phyloP scores from a whole-genome alignment of 2,113 vertebrate genomes.

The Chaetodon auriga region DNA sequence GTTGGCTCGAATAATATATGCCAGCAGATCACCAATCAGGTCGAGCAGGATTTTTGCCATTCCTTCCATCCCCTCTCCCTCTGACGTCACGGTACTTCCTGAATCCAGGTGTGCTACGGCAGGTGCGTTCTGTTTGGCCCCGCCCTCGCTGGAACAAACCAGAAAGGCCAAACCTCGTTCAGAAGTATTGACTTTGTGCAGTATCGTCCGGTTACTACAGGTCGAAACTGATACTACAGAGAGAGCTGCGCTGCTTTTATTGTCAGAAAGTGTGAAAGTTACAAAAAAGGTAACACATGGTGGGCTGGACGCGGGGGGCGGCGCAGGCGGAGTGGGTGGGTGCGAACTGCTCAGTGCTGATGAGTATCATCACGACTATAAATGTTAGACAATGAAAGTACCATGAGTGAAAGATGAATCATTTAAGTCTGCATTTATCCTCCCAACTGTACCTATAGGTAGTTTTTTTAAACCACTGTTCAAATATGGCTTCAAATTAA shows the following conservation, averaged over 20 bases:
- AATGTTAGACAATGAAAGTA: slow-evolving; percentile 1
- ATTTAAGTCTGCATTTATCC: neutral
- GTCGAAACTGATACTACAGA: neutral
- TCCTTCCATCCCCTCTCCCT: slow-evolving; percentile 33
- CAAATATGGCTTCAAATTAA: neutral
- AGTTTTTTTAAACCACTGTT: neutral
- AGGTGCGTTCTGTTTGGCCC: slow-evolving; percentile 5
- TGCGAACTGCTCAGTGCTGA: slow-evolving; percentile 38
- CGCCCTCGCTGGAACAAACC: neutral
- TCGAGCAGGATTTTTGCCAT: slow-evolving; percentile 76
- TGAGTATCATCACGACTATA: slow-evolving; percentile 19
- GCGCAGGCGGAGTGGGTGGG: slow-evolving; percentile 30
- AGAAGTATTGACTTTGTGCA: too few species aligned
- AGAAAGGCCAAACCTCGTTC: too few species aligned
- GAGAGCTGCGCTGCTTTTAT: neutral
- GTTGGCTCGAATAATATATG: slow-evolving; percentile 45
- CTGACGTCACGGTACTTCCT: slow-evolving; percentile 65
- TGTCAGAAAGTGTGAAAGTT: neutral
- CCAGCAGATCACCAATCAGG: slow-evolving; percentile 51
- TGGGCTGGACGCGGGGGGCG: slow-evolving; percentile 3
- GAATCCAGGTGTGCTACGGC: slow-evolving; percentile 68
- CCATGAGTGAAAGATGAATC: neutral
- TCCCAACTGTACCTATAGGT: neutral
- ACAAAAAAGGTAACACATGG: neutral
- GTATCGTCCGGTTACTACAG: too few species aligned